These are phyloP conservation scores for Epinephelus malabaricus DNA, from an alignment of 2,797 vertebrate genomes.

Conservation along the genomic window DNA sequence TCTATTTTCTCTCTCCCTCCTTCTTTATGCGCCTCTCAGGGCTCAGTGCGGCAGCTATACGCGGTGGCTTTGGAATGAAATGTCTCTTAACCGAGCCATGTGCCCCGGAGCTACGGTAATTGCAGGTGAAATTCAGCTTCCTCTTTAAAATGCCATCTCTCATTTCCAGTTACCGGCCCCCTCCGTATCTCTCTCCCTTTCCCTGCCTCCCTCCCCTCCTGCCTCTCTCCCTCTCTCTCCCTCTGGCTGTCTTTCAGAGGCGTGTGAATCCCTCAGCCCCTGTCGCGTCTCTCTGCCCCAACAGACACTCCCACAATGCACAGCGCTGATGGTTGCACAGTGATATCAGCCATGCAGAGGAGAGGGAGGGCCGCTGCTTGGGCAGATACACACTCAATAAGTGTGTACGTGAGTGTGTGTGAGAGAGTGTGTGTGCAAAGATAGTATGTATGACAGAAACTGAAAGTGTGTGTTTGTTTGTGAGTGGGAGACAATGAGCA, in stretches of 20 bases:
- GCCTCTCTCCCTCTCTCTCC: conserved; percentile 64
- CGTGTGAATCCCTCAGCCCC: conserved; percentile 86
- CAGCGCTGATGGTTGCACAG: conserved; percentile 82
- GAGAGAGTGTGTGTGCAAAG: conserved; percentile 44
- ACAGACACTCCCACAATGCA: conserved; percentile 86
- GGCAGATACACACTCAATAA: conserved; percentile 61
- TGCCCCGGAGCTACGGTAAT: conserved; percentile 89
- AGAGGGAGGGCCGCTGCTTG: conserved; percentile 76
- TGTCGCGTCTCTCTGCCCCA: conserved; percentile 83
- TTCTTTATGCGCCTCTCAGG: conserved; percentile 81
- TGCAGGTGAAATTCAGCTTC: conserved; percentile 90
- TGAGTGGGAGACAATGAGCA: conserved; percentile 53
- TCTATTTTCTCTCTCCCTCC: conserved; percentile 78
- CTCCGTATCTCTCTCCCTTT: conserved; percentile 77
- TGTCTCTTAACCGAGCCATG: conserved; percentile 87
- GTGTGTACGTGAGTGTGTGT: conserved; percentile 36
- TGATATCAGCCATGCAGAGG: conserved; percentile 81
- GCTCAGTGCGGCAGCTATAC: conserved; percentile 75
- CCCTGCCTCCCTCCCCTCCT: conserved; percentile 53
- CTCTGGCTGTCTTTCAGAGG: conserved; percentile 84
- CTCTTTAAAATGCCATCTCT: conserved; percentile 90
- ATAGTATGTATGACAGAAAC: conserved; percentile 60
- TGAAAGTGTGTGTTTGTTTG: conserved; percentile 67
- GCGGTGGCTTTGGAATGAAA: conserved; percentile 84
- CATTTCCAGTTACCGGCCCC: conserved; percentile 87